Evolutionary conservation across 2,888 invertebrate species (phyloP), one percentile per base, ranked within the genome.

Genomic region (Rhynchonema sp.): DNA sequence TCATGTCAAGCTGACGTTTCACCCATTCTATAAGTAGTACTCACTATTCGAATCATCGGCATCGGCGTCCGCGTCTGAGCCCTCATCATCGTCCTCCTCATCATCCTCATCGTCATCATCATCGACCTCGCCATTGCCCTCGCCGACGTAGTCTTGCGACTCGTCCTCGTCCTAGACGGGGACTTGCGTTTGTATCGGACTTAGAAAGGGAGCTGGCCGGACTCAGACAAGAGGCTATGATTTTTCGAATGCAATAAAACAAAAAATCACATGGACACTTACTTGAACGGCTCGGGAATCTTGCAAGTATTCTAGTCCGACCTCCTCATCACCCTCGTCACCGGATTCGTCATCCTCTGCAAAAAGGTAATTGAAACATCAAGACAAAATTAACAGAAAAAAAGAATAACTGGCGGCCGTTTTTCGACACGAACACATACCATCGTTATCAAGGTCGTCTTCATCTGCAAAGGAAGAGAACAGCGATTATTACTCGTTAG

Each of bases 271-370:
- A 53, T 2, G 22, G 17, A 26, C 6, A 29, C 55, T 28, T 22
- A 83, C 83, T 76, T 77, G 82, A 67, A 78, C 78, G 67, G 63
- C 65, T 55, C 82, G 80, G 70, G 81, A 81, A 74, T 83, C 82
- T 68, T 84, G 82, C 64, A 83, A 82, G 70, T 82, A 80, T 62
- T 82, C 81, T 63, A 85, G 81, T 61, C 83, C 80, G 66, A 83
- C 81, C 64, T 79, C 81, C 49, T 80, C 82, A 23, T 81, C 82
- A 29, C n/a, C n/a, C n/a, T 82, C 76, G 17, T 70, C 72, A 61
- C 83, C 80, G 66, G 83, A 81, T 64, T 79, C 81, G 49, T 80
- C 82, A 23, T 81, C 82, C 29, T 82, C 76, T 9, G 70, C 72
- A 3, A 73, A 74, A 3, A 69, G 72, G 30, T 70, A 69, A 17